Evolutionary conservation across 2,888 invertebrate genomes (phyloP).

Genomic region (Himalopsyche anomala): DNA sequence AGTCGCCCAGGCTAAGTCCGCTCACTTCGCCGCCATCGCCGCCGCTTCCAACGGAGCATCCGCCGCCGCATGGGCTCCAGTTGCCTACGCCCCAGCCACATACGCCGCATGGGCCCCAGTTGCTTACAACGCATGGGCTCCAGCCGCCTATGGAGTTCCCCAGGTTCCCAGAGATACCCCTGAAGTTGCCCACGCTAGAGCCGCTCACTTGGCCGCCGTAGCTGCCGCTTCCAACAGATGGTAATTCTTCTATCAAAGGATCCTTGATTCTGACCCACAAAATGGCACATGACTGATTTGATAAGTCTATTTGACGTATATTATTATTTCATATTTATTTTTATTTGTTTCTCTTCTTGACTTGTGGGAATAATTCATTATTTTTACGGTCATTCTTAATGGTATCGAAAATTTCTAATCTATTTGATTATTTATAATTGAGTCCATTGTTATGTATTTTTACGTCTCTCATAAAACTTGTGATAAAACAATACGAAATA

Average conservation of each 20-base stretch:
- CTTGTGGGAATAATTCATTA: too few relatives aligned
- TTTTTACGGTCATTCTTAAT: too few relatives aligned
- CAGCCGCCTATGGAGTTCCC: conserved; percentile 68
- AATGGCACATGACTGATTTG: too few relatives aligned
- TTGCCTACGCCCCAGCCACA: conserved; percentile 71
- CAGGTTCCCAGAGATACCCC: conserved; percentile 74
- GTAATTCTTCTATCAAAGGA: neutral
- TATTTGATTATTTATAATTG: too few relatives aligned
- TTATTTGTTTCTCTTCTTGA: too few relatives aligned
- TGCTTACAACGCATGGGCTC: conserved; percentile 11
- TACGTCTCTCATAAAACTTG: too few relatives aligned
- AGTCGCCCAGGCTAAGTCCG: conserved; percentile 79
- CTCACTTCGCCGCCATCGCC: conserved; percentile 78
- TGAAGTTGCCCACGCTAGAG: conserved; percentile 79
- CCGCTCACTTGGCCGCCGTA: conserved; percentile 77
- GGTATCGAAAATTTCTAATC: too few relatives aligned
- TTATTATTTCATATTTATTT: too few relatives aligned
- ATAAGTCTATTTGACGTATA: too few relatives aligned
- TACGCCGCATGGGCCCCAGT: neutral
- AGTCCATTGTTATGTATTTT: too few relatives aligned
- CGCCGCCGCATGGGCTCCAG: conserved; percentile 66
- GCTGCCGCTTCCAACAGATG: conserved; percentile 50
- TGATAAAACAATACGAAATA: too few relatives aligned
- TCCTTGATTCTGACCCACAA: too few relatives aligned
- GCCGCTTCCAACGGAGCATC: conserved; percentile 54